Evolutionary conservation across 2,797 vertebrate genomes (phyloP), one percentile per base, ranked within the genome.

Genomic region (Pseudotriccus pelzelni): DNA sequence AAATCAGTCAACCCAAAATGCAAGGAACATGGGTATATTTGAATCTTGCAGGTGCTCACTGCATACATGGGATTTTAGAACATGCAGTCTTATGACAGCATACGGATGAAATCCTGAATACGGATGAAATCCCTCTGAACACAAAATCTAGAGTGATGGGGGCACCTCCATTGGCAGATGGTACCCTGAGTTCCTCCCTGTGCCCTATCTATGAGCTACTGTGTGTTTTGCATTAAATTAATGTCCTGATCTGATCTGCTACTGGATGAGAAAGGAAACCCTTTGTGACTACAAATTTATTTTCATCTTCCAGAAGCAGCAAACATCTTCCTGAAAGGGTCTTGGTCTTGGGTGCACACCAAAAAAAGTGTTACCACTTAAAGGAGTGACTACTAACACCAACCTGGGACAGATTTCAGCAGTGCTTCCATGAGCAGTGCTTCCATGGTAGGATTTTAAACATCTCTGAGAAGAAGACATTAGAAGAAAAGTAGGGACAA

Each of bases 21-120:
- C 25, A 49, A 55, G 49, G 30, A 64, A n/a, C 20, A 23, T 3
- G 3, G 2, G 13, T 18, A 21, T 13, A 50, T 44, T 49, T 46
- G 14, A 82, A 39, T 11, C 3, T n/a, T 50, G 16, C 14, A 59
- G 7, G 4, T 50, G 7, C 14, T 36, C 23, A 21, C 12, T 23
- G 56, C 4, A 2, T 6, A 32, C 4, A 28, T 7, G 17, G 22
- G 30, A 23, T 75, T 93, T 67, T 39, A 50, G 49, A 66, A 55
- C 0, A 0, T 4, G 14, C 43, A 84, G 0, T 12, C 36, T 59
- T 58, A 6, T 28, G 30, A 43, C 7, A 3, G n/a, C 7, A 41
- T 41, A 41, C 15, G 16, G 41, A 41, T 41, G 41, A 41, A 39
- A 39, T 39, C 39, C 39, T 39, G 39, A 39, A 39, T 39, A 39